Evolutionary conservation across 2,797 vertebrate species (phyloP).

Genomic region (Triplophysa bombifrons): DNA sequence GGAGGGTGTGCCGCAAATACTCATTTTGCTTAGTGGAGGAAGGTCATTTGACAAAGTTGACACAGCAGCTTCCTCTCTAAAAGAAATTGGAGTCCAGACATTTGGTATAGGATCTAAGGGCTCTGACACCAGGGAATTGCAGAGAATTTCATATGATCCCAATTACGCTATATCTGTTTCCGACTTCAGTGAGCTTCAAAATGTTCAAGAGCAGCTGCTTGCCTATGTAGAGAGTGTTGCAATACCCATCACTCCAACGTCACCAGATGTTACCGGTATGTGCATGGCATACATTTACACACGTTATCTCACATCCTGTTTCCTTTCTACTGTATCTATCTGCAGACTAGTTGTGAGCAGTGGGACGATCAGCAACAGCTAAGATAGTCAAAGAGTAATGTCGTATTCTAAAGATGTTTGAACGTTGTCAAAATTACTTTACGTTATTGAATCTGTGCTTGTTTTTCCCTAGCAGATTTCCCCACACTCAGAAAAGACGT

Average conservation of each 20-base stretch:
- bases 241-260: background rate
- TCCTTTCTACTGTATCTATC: background rate
- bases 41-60: constrained; percentile 48
- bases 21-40: constrained; percentile 52
- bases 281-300: background rate
- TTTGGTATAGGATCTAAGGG: constrained; percentile 64
- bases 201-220: constrained; percentile 54
- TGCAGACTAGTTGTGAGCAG: background rate
- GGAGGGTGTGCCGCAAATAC: constrained; percentile 55
- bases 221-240: constrained; percentile 37
- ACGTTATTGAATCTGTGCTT: constrained; percentile 5
- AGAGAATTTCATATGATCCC: constrained; percentile 58
- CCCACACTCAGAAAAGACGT: constrained; percentile 18
- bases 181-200: constrained; percentile 54
- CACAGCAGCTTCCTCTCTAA: constrained; percentile 47
- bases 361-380: background rate
- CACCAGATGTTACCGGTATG: background rate
- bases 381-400: background rate
- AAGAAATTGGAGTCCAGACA: constrained; percentile 41
- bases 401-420: background rate
- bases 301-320: background rate
- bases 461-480: background rate
- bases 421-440: accelerated
- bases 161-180: constrained; percentile 56
- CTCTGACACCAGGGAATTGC: constrained; percentile 65